Evolutionary conservation across 2,797 vertebrate genomes (phyloP), one percentile per base, ranked within the genome.

Genomic region (Myotis daubentonii): DNA sequence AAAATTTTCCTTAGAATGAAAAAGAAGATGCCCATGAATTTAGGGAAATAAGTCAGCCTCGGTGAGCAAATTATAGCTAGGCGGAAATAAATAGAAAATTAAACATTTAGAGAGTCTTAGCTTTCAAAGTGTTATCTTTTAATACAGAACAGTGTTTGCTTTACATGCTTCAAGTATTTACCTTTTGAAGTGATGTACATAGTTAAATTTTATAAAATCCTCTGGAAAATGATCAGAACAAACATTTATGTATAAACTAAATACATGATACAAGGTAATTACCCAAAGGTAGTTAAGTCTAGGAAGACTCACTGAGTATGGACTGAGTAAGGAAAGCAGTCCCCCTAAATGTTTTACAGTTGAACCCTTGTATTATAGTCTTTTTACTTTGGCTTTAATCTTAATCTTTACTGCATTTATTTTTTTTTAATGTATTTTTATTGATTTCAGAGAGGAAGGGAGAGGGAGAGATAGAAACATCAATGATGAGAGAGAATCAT

Each of bases 331-430:
- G 28, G 30, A 78, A 72, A 68, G 11, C 51, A 85, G 49, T 66
- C 78, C 81, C 66, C 3, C 5, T 76, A 36, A 87, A 22, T 1
- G 1, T 51, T 60, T 78, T 49, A 62, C 22, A 74, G 38, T 13
- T 72, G 55, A 44, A 85, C 5, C 47, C 8, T 78, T 36, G 8
- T 55, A 68, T 41, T 72, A 23, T 1, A 53, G 4, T 89, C n/a
- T 86, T 91, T 86, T 74, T 87, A 44, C 55, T 90, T 78, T 74
- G 78, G 19, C n/a, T 72, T 94, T 89, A 88, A 79, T 49, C 5
- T 82, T 82, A 82, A 88, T 91, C 62, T 81, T 94, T 95, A 86
- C 74, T 94, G 87, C 92, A 30, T 62, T 62, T 62, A 62, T 30
- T 62, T 62, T 62, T 30, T 62, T 28, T 13, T 30, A 62, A 30